Base-by-base conservation (phyloP, 2,113 vertebrate genomes). In the Cichladusa arquata region DNA sequence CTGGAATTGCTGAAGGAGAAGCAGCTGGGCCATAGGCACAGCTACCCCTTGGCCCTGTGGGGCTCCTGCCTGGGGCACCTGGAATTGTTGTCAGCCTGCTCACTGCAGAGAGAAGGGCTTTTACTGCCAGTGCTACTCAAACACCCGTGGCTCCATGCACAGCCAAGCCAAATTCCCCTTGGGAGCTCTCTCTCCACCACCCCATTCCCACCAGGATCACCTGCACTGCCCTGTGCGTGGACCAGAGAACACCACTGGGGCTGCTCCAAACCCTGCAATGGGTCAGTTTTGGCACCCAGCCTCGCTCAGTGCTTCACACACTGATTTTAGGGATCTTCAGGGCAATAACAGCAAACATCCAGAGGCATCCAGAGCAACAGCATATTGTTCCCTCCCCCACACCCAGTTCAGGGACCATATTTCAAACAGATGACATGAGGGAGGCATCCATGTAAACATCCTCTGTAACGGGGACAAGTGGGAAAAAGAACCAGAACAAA, bases 391-490 rank as follows among this genome's bases (percentile, higher is more conserved):
- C 90, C 88, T 94, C 88, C 58, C 77, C 64, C 88, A 77, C 60
- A 58, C 1, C 11, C 40, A 86, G 88, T 83, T 86, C 83, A 90
- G 64, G 58, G 92, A 95, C 51, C 89, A 38, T 20, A 84, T 93
- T 95, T 95, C 92, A 67, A 95, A 84, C 92, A 82, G 91, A 88
- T 93, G 92, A 96, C 94, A 92, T 1, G 92, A 84, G 85, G 91
- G 86, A 94, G 83, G 92, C 79, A 86, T 58, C 62, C 86, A 42
- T 47, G 77, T 83, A 93, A 93, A 93, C 83, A 93, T 88, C 94
- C 94, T 92, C 81, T 81, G 26, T 2, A 71, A 40, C 0, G 5
- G 50, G 83, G 76, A 93, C 79, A 62, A 86, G 42, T 44, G 76
- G 86, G 51, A 88, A 85, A 67, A 81, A 38, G 77, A 91, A 82